phyloP scores from a whole-genome alignment of 2,888 invertebrate species.

The Byasa hedistus region DNA sequence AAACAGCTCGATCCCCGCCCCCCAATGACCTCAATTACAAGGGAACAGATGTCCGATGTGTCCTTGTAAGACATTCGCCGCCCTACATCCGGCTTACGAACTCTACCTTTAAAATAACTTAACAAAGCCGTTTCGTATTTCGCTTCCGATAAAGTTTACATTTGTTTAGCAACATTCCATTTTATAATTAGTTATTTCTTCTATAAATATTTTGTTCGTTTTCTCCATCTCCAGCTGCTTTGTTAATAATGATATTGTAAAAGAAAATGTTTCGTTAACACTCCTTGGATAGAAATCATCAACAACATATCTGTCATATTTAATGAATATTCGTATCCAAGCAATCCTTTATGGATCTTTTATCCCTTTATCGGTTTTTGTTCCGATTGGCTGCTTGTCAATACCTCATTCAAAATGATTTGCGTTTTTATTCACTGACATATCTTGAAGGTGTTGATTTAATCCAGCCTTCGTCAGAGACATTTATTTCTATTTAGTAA shows the following conservation, averaged over 20 bases:
- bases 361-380: constrained; percentile 1
- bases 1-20: constrained; percentile 32
- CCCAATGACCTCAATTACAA: constrained; percentile 51
- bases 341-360: not conserved
- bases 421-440: constrained; percentile 6
- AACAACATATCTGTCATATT: constrained; percentile 2
- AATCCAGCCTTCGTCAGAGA: constrained; percentile 7
- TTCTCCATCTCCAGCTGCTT: not conserved
- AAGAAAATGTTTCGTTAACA: not conserved
- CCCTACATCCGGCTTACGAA: constrained; percentile 58
- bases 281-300: constrained; percentile 7
- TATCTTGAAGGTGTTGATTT: constrained; percentile 15
- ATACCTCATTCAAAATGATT: constrained; percentile 13
- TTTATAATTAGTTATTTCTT: not conserved
- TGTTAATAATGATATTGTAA: not conserved
- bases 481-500: not conserved
- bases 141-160: not conserved
- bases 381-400: constrained; percentile 3
- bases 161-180: not conserved
- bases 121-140: not conserved
- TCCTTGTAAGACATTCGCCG: constrained; percentile 56
- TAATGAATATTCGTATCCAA: constrained; percentile 7
- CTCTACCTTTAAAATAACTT: constrained; percentile 16
- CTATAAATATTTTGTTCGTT: not conserved
- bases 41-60: constrained; percentile 52